Conservation (phyloP, 2,113 vertebrate species). For the Paradoxurus hermaphroditus region DNA sequence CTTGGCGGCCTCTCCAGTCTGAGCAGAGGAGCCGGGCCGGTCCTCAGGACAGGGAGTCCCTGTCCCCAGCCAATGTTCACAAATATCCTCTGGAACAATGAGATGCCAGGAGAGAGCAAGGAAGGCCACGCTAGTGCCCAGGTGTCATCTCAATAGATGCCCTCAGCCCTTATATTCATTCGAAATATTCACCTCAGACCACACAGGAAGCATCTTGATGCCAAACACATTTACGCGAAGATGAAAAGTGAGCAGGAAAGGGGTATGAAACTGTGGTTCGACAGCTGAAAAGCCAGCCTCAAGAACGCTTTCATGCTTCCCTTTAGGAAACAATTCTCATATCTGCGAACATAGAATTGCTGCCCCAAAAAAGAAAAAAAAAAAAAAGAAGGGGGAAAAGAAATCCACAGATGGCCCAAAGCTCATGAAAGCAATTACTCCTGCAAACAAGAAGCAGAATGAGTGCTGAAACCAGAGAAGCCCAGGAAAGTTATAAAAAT, state of each 20-base stretch:
- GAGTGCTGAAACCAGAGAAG: background rate
- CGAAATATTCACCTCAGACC: background rate
- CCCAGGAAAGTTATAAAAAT: background rate
- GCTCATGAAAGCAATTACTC: background rate
- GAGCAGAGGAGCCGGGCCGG: background rate
- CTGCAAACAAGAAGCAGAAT: background rate
- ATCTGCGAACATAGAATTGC: background rate
- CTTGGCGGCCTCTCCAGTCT: rapidly evolving
- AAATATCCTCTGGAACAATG: background rate
- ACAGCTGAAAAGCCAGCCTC: background rate
- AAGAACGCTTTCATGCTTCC: background rate
- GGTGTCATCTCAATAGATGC: background rate
- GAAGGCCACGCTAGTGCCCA: background rate
- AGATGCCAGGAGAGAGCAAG: background rate
- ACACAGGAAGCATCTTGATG: constrained; percentile 17
- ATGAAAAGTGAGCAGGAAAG: background rate
- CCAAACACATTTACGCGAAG: background rate
- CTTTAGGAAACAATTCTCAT: background rate
- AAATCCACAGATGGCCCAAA: background rate
- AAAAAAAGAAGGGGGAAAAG: background rate
- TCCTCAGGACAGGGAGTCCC: rapidly evolving
- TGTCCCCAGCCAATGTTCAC: rapidly evolving
- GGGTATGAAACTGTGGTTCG: background rate
- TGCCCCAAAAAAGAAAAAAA: background rate
- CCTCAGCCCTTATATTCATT: background rate